Evolutionary conservation across 1,140 invertebrate genomes (phyloP), one percentile per base, ranked within the genome.

Genomic region (Colletes gigas): DNA sequence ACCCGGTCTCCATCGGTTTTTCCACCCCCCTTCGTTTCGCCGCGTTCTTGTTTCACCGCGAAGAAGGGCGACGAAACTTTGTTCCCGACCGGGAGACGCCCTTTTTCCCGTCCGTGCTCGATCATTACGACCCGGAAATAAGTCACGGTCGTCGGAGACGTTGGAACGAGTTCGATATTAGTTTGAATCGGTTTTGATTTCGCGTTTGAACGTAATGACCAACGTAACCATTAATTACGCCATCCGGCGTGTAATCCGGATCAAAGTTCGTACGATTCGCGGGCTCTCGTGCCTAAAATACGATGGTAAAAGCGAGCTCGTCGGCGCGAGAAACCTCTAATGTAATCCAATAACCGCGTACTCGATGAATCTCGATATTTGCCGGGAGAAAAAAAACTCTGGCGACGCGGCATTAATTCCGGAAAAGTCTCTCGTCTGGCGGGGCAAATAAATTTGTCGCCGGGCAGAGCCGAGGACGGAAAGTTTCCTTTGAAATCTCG

Each of bases 401-500:
- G 15, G 17, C 57, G 57, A 59, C 57, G 57, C 21, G 6, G 57
- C 19, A 59, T 59, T 59, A 59, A 59, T 59, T 8, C n/a, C 57
- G 57, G n/a, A 19, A 59, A 59, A 59, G 57, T 59, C 57, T 59
- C 57, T 59, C 19, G 57, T 21, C 57, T n/a, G 19, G 8, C n/a
- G n/a, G 14, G 14, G 57, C 57, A 59, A 59, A 59, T 59, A 59
- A 59, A 59, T 59, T 8, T 59, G 57, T 59, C 57, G 57, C 57
- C 19, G 5, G 17, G 57, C 30, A 30, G 30, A 30, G 2, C 30
- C 30, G 30, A 30, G 4, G n/a, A 19, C 14, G 21, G 57, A 59
- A 59, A 59, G 57, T 59, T 59, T n/a, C 57, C 57, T 59, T 59
- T 59, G 57, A 59, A 59, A 59, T 59, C 57, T 19, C 57, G n/a